A percentile compares a stretch with the other conserved stretches of the same genome.
Evolutionary conservation across 2,113 vertebrate genomes (phyloP).

Genomic region (Emydocephalus ijimae): DNA sequence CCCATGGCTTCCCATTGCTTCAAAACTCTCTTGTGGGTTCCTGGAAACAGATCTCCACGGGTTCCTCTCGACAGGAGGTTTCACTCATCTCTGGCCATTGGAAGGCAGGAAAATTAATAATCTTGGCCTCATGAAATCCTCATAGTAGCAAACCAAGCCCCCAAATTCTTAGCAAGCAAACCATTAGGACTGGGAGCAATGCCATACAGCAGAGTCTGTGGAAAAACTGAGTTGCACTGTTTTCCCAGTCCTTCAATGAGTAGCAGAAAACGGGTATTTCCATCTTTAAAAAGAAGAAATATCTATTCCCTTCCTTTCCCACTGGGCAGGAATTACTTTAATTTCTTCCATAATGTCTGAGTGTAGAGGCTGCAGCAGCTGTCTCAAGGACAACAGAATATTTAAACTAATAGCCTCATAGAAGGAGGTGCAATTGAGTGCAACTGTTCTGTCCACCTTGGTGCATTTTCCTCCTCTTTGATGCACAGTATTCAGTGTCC

Average conservation of each 20-base stretch:
- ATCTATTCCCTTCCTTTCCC: not conserved
- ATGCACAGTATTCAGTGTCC: not conserved
- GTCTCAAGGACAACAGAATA: not conserved
- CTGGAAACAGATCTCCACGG: not conserved
- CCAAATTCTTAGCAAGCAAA: slow-evolving; percentile 18
- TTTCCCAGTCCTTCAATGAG: not conserved
- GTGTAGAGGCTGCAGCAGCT: not conserved
- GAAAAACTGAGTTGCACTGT: slow-evolving; percentile 10
- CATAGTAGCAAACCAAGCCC: not conserved
- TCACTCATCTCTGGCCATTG: slow-evolving; percentile 4
- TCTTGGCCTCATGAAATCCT: slow-evolving; percentile 8
- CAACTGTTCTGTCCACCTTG: not conserved
- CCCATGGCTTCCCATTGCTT: slow-evolving; percentile 13
- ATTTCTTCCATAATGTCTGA: not conserved
- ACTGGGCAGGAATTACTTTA: slow-evolving; percentile 6
- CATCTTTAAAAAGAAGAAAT: not conserved
- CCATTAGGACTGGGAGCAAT: slow-evolving; percentile 3
- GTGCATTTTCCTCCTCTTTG: not conserved
- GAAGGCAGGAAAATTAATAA: slow-evolving; percentile 24
- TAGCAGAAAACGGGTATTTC: slow-evolving; percentile 20
- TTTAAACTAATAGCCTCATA: not conserved
- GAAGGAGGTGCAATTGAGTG: not conserved
- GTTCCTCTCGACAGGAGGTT: not conserved
- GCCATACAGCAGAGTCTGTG: slow-evolving; percentile 11
- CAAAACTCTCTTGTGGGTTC: slow-evolving; percentile 13